A percentile compares a stretch with the other conserved stretches of the same genome.
These are phyloP conservation scores for Contarinia nasturtii DNA, from an alignment of 1,140 invertebrate species.

Conservation along the genomic window DNA sequence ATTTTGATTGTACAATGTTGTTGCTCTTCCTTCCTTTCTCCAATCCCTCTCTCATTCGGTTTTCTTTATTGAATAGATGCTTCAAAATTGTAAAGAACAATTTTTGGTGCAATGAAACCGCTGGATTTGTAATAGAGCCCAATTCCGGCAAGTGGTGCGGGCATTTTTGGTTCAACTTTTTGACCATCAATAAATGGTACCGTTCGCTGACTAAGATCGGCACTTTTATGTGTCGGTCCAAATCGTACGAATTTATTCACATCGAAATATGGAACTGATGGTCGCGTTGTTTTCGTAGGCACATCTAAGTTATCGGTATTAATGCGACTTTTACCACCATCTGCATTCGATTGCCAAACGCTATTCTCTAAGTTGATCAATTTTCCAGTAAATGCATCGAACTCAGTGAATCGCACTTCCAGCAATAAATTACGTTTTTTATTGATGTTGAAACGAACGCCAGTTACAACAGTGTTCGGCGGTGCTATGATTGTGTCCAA, in stretches of 20 bases:
- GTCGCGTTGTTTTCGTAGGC: slow-evolving; percentile 29
- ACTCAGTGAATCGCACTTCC: slow-evolving; percentile 58
- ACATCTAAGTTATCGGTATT: slow-evolving; percentile 38
- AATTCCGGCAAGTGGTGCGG: slow-evolving; percentile 29
- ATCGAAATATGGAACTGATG: slow-evolving; percentile 36
- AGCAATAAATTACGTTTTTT: slow-evolving; percentile 66
- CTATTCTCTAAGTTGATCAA: slow-evolving; percentile 35
- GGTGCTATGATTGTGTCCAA: slow-evolving; percentile 52
- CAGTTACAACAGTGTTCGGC: slow-evolving; percentile 40
- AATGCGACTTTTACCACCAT: slow-evolving; percentile 43
- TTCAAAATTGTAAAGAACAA: slow-evolving; percentile 41
- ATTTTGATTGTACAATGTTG: too few species aligned
- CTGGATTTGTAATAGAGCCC: slow-evolving; percentile 55
- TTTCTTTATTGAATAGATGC: too few species aligned
- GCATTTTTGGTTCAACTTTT: slow-evolving; percentile 33
- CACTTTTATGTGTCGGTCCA: slow-evolving; percentile 38
- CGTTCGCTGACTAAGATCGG: slow-evolving; percentile 59
- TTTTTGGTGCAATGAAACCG: slow-evolving; percentile 47
- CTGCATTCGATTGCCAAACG: slow-evolving; percentile 62
- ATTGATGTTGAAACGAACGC: slow-evolving; percentile 48
- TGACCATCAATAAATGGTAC: slow-evolving; percentile 64
- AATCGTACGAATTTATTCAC: slow-evolving; percentile 54
- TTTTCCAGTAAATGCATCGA: slow-evolving; percentile 55
- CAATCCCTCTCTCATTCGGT: too few species aligned
- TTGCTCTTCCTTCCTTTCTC: too few species aligned